phyloP scores from a whole-genome alignment of 2,797 vertebrate genomes.

The Sebastes kiyomatsui region DNA sequence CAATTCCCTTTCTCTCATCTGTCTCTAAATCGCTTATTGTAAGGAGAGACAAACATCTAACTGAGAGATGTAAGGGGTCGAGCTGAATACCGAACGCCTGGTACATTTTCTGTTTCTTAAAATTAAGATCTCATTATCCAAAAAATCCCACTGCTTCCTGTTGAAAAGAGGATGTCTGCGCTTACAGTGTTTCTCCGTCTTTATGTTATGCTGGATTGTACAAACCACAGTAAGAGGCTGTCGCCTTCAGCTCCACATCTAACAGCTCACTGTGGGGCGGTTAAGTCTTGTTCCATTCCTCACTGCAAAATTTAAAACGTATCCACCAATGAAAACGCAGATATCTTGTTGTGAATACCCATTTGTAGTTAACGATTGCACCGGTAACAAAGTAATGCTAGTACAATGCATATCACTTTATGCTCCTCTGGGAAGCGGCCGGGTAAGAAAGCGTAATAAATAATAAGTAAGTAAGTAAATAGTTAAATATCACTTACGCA shows the following conservation, averaged over 20 bases:
- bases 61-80: constrained; percentile 3
- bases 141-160: neutral
- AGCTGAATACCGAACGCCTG: neutral
- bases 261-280: neutral
- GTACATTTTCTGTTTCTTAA: neutral
- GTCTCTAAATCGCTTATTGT: constrained; percentile 8
- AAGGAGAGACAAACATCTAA: neutral
- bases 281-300: neutral
- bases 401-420: neutral
- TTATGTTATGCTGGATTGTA: neutral
- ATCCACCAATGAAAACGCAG: neutral
- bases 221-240: neutral
- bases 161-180: neutral
- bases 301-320: constrained; percentile 4
- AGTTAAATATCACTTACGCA: no score
- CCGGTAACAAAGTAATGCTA: neutral
- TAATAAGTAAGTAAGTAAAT: no score
- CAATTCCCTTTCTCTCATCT: neutral
- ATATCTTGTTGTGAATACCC: neutral
- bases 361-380: neutral
- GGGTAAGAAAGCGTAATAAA: no score
- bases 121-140: neutral
- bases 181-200: neutral
- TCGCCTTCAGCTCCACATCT: constrained; percentile 10
- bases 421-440: no score